phyloP scores from a whole-genome alignment of 2,888 invertebrate species.

The Azorinus chamasolen region DNA sequence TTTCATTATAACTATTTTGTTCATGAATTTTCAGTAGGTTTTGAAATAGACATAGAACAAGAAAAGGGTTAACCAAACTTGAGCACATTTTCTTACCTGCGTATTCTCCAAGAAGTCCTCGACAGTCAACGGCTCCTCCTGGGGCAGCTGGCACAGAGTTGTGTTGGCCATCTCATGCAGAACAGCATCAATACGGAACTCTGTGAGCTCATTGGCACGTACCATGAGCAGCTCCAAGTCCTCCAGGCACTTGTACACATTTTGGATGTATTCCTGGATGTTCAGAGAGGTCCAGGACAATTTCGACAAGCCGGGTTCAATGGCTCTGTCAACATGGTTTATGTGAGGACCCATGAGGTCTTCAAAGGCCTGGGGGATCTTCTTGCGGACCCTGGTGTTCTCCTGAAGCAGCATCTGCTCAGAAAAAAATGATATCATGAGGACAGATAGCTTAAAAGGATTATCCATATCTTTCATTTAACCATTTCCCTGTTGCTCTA shows the following conservation, averaged over 20 bases:
- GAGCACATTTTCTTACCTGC: too few relatives aligned
- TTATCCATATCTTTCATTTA: not conserved
- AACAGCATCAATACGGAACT: slow-evolving; percentile 93
- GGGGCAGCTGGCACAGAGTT: slow-evolving; percentile 93
- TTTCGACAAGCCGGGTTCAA: slow-evolving; percentile 92
- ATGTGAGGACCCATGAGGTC: slow-evolving; percentile 96
- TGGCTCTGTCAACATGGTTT: slow-evolving; percentile 91
- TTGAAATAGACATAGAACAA: too few relatives aligned
- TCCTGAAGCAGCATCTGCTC: slow-evolving; percentile 86
- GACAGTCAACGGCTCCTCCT: slow-evolving; percentile 94
- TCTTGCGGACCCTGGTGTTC: slow-evolving; percentile 83
- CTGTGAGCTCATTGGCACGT: slow-evolving; percentile 85
- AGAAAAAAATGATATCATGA: not conserved
- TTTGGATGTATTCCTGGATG: slow-evolving; percentile 88
- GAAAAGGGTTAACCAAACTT: too few relatives aligned
- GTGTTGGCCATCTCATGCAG: slow-evolving; percentile 95
- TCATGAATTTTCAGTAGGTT: too few relatives aligned
- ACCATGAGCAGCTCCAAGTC: slow-evolving; percentile 92
- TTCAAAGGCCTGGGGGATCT: slow-evolving; percentile 92
- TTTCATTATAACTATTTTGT: too few relatives aligned
- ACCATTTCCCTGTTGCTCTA: not conserved
- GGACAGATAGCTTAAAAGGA: not conserved
- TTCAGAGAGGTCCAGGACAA: slow-evolving; percentile 95
- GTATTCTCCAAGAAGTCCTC: slow-evolving; percentile 94
- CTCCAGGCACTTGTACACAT: slow-evolving; percentile 92